Evolutionary conservation across 1,140 invertebrate genomes (phyloP), one percentile per base, ranked within the genome.

Genomic region (Reticulitermes speratus): DNA sequence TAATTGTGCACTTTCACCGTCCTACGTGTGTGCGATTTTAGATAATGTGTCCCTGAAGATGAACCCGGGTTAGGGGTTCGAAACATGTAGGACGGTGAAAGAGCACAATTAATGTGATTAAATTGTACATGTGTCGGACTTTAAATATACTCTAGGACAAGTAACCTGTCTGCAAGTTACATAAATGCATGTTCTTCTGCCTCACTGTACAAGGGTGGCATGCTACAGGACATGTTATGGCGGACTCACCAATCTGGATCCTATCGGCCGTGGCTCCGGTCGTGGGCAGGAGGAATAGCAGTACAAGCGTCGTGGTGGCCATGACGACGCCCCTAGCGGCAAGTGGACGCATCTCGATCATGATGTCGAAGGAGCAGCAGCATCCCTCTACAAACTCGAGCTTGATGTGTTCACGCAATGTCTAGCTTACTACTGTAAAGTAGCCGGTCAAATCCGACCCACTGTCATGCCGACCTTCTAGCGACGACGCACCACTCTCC

Each of bases 261-360:
- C 12, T 75, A 16, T 75, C 65, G 65, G 65, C 65, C 8, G 65
- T 30, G 65, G 25, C 65, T 25, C 65, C n/a, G 25, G n/a, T n/a
- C 25, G 12, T 25, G 8, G n/a, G 65, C 25, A 75, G n/a, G 25
- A 75, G 65, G 9, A 75, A 14, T 14, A 75, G 65, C 25, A 75
- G 25, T 8, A 30, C 65, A 30, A 75, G 65, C 65, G 65, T 75
- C 65, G 65, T 25, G 7, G 65, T n/a, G 65, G n/a, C 65, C 65
- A 75, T 75, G 65, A 75, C 65, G 65, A 30, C 65, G 65, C 65
- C n/a, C 25, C 65, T 75, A 75, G 65, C 65, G 65, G 65, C 65
- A 25, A 75, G 6, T 25, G 65, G 25, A 75, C 65, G 65, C 65
- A 75, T 75, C 65, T 75, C 65, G 65, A 30, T 0, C 65, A 75